Base-by-base conservation (phyloP, 2,888 invertebrate species). In the Aplocera efformata region DNA sequence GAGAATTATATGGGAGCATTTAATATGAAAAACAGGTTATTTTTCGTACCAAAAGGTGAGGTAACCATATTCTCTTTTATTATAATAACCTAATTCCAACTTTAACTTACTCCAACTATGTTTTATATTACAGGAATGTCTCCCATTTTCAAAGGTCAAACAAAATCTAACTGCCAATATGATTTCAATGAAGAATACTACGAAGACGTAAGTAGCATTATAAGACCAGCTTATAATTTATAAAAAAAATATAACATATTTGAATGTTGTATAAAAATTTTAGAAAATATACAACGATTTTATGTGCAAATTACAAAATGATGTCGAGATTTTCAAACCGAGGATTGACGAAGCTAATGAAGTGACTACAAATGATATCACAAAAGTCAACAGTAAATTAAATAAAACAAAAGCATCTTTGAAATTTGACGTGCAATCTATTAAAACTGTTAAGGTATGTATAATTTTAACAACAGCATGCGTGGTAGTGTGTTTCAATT, bases 31-130 rank as follows among this genome's bases (percentile, higher is more conserved):
- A 73, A 73, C 52, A 76, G 91, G 56, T 69, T 68, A n/a, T 67
- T 74, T 17, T 90, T 90, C 67, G 50, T 91, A 21, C 91, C 91
- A 1, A 91, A 91, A 86, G 91, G 91, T 88, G 63, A 37, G 3
- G 0, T 10, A 9, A 25, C n/a, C 7, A 7, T 21, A 3, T 22
- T 3, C 5, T 30, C 3, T 10, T 6, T 30, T 7, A 7, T 7
- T 10, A 10, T 31, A n/a, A n/a, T n/a, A n/a, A n/a, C n/a, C n/a
- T n/a, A n/a, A n/a, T n/a, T n/a, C n/a, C n/a, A n/a, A n/a, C n/a
- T n/a, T n/a, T n/a, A n/a, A n/a, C n/a, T n/a, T n/a, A n/a, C n/a
- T n/a, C 7, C 11, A 7, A 1, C 21, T 4, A n/a, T 7, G 24
- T 4, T 37, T 32, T 20, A 36, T 36, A 7, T 68, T 67, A 21